Evolutionary conservation across 2,797 vertebrate species (phyloP).

Genomic region (Pampus argenteus): DNA sequence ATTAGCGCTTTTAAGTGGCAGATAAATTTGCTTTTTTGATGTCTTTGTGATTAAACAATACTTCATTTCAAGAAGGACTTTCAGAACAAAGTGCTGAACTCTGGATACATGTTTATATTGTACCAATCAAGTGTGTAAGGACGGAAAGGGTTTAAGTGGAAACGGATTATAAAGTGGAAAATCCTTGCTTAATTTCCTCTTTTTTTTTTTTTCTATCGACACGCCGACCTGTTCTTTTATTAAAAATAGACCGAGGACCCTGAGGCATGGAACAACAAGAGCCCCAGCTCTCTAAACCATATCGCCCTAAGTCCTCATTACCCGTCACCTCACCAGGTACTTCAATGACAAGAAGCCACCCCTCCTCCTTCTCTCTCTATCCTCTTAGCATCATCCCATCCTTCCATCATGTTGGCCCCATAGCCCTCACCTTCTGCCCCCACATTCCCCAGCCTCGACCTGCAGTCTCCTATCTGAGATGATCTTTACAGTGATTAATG

Average conservation of each 20-base stretch:
- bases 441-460: conserved; percentile 55
- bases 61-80: not conserved
- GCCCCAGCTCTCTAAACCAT: conserved; percentile 23
- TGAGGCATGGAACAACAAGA: not conserved
- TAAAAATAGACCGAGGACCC: conserved; percentile 50
- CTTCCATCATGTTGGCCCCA: conserved; percentile 55
- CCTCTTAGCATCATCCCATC: conserved; percentile 20
- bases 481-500: conserved; percentile 85
- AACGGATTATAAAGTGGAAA: conserved; percentile 9
- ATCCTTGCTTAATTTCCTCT: conserved; percentile 10
- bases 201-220: conserved; percentile 12
- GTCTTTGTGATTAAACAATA: conserved; percentile 17
- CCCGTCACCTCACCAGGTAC: conserved; percentile 27
- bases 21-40: conserved; percentile 1
- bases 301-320: conserved; percentile 46
- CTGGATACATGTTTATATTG: conserved; percentile 17
- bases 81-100: not conserved
- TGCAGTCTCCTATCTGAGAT: conserved; percentile 61
- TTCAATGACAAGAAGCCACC: conserved; percentile 28
- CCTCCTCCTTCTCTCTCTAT: conserved; percentile 7
- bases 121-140: not conserved
- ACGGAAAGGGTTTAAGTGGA: conserved; percentile 22
- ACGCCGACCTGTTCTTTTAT: conserved; percentile 19
- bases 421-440: conserved; percentile 60
- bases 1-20: not conserved